Evolutionary conservation across 2,888 invertebrate species (phyloP).

Genomic region (Rhopalosiphum nymphaeae): DNA sequence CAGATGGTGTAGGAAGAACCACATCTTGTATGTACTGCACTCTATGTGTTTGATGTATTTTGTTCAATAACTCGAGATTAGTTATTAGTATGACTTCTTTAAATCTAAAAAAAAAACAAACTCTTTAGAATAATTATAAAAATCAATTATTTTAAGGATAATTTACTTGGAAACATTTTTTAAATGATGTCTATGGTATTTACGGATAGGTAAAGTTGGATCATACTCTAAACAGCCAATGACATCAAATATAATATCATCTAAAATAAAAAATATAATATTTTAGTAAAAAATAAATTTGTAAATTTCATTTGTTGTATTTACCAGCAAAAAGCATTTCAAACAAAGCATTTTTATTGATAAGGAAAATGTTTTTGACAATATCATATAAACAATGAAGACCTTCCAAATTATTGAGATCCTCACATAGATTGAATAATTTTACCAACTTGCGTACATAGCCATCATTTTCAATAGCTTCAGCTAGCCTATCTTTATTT

Average conservation of each 20-base stretch:
- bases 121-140: background rate
- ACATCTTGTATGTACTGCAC: conserved; percentile 99
- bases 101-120: conserved; percentile 73
- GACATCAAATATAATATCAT: conserved; percentile 96
- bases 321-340: conserved; percentile 94
- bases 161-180: conserved; percentile 83
- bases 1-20: conserved; percentile 97
- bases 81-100: conserved; percentile 95
- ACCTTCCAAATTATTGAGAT: conserved; percentile 93
- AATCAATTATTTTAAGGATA: conserved; percentile 23
- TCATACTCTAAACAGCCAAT: conserved; percentile 99
- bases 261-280: conserved; percentile 68
- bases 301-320: conserved; percentile 61
- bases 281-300: conserved; percentile 12
- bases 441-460: conserved; percentile 95
- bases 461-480: conserved; percentile 92
- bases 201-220: conserved; percentile 86
- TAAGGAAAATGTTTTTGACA: conserved; percentile 97
- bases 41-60: conserved; percentile 99
- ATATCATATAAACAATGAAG: conserved; percentile 97
- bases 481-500: conserved; percentile 93
- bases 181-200: conserved; percentile 96
- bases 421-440: conserved; percentile 97
- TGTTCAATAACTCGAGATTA: conserved; percentile 93
- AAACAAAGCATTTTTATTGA: conserved; percentile 97